Evolutionary conservation across 2,113 vertebrate species (phyloP).

Genomic region (Pygoscelis adeliae): DNA sequence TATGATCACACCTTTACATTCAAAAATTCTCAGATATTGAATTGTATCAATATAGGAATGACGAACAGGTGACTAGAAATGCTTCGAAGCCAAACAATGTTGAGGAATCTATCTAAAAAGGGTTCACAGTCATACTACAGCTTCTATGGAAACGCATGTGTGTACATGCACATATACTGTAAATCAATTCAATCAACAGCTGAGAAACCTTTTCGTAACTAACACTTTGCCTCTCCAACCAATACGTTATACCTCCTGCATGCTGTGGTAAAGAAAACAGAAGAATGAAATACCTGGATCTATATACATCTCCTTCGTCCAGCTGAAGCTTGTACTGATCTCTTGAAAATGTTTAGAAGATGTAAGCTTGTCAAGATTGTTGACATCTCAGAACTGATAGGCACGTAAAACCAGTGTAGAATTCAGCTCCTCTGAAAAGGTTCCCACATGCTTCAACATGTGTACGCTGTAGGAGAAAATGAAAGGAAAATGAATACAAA

Average conservation of each 20-base stretch:
- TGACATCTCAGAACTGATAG: not conserved
- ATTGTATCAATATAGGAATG: not conserved
- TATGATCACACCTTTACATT: not conserved
- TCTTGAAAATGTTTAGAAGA: not conserved
- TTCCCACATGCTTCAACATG: not conserved
- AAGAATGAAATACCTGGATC: not conserved
- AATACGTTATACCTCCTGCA: accelerated
- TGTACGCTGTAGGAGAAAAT: not conserved
- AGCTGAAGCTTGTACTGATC: not conserved
- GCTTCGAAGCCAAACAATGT: not conserved
- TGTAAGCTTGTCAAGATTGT: not conserved
- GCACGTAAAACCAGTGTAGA: not conserved
- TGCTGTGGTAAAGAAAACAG: not conserved
- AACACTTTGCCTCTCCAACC: not conserved
- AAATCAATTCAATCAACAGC: not conserved
- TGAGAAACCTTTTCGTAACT: not conserved
- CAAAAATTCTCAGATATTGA: not conserved
- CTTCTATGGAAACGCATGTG: not conserved
- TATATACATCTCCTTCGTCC: not conserved
- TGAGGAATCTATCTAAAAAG: not conserved
- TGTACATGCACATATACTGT: not conserved
- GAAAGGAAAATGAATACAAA: not conserved
- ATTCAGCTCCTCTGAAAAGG: not conserved
- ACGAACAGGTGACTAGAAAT: not conserved
- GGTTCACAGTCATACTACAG: not conserved